phyloP scores from a whole-genome alignment of 35 echinoderm and acorn worm species.

The Diadema setosum region DNA sequence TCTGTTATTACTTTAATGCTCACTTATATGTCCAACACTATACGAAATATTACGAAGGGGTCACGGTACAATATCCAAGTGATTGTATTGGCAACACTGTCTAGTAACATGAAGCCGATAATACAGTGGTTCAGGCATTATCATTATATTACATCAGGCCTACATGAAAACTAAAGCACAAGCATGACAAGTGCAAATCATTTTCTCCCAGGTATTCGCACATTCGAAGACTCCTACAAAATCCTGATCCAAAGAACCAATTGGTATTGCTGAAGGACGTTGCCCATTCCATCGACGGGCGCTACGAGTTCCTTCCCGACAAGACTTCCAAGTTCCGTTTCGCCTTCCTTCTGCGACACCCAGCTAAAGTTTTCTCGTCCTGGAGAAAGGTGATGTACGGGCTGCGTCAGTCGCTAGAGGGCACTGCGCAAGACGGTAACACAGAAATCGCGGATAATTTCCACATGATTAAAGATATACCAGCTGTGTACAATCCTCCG shows the following conservation, averaged over 20 bases:
- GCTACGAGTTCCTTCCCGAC: constrained; percentile 34
- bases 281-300: constrained; percentile 13
- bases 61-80: too few relatives aligned
- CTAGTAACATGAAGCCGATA: too few relatives aligned
- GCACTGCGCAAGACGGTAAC: background rate
- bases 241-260: constrained; percentile 6
- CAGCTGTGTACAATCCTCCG: background rate
- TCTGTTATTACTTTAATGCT: too few relatives aligned
- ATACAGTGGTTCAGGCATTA: too few relatives aligned
- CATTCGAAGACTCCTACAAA: background rate
- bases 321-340: background rate
- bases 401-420: background rate
- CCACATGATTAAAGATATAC: background rate
- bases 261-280: constrained; percentile 61
- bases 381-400: background rate
- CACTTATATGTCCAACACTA: too few relatives aligned
- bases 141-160: too few relatives aligned
- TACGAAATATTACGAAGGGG: too few relatives aligned
- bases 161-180: too few relatives aligned
- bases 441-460: background rate
- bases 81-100: too few relatives aligned
- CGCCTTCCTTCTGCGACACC: constrained; percentile 58
- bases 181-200: too few relatives aligned
- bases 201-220: background rate
- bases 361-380: constrained; percentile 37